phyloP scores from a whole-genome alignment of 1,140 invertebrate genomes.

The Aphelenchoides avenae region DNA sequence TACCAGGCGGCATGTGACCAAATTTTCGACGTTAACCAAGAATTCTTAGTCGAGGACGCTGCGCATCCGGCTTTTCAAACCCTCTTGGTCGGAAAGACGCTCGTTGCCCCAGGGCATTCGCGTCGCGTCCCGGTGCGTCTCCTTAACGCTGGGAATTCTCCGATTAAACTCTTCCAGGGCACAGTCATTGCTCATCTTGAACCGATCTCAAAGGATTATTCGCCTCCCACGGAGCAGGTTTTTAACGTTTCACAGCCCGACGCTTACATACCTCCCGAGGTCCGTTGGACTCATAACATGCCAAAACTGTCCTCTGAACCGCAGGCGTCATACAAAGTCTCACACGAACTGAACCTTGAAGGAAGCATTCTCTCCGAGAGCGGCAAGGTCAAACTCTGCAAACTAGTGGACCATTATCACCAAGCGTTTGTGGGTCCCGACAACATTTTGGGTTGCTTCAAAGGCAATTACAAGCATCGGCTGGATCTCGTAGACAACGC shows the following conservation, averaged over 20 bases:
- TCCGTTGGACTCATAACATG: conserved; percentile 2
- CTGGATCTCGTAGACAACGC: background rate
- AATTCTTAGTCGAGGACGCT: background rate
- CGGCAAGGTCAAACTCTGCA: background rate
- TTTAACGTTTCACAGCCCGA: background rate
- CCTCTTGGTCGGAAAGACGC: conserved; percentile 3
- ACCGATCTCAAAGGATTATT: conserved; percentile 12
- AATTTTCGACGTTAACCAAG: background rate
- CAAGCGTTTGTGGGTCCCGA: conserved; percentile 2
- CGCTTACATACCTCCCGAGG: conserved; percentile 9
- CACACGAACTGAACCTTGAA: background rate
- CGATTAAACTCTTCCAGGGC: conserved; percentile 8
- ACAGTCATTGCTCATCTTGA: background rate
- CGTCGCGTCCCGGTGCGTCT: conserved; percentile 10
- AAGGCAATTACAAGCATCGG: conserved; percentile 9
- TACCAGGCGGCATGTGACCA: background rate
- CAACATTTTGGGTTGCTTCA: conserved; percentile 19
- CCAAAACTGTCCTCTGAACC: too few species aligned
- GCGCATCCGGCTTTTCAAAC: background rate
- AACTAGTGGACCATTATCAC: background rate
- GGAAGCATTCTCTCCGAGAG: background rate
- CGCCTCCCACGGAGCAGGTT: background rate
- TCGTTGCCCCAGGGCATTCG: background rate
- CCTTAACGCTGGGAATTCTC: conserved; percentile 9
- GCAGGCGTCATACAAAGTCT: background rate